phyloP scores from a whole-genome alignment of 2,113 vertebrate genomes.

The Percopsis transmontana region DNA sequence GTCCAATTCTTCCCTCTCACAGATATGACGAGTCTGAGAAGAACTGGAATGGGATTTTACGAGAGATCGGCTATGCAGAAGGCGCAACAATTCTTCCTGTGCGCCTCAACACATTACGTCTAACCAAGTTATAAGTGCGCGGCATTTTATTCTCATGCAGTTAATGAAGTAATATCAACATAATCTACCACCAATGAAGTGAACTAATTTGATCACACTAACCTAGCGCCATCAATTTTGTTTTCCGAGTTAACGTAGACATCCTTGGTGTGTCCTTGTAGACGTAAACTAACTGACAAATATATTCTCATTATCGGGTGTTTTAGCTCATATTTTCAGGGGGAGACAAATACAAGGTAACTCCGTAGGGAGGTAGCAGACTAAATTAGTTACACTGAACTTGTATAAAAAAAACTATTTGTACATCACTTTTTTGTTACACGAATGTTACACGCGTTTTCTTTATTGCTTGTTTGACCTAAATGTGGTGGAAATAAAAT shows the following conservation, averaged over 20 bases:
- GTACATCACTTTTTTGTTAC: slow-evolving; percentile 50
- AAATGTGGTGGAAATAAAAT: slow-evolving; percentile 52
- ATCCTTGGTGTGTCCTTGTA: not conserved
- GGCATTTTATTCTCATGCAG: not conserved
- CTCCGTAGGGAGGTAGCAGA: not conserved
- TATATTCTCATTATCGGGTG: not conserved
- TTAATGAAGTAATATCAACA: slow-evolving; percentile 6
- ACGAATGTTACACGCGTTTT: slow-evolving; percentile 22
- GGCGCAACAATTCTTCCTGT: slow-evolving; percentile 86
- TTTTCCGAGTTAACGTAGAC: no score
- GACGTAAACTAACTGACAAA: not conserved
- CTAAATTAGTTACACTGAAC: not conserved
- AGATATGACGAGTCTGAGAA: slow-evolving; percentile 83
- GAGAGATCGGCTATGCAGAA: slow-evolving; percentile 88
- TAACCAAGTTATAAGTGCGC: slow-evolving; percentile 87
- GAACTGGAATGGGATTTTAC: slow-evolving; percentile 90
- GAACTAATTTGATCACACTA: not conserved
- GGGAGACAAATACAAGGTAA: slow-evolving; percentile 44
- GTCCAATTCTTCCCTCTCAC: slow-evolving; percentile 18
- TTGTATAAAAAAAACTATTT: slow-evolving; percentile 15
- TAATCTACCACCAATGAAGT: not conserved
- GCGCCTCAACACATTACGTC: slow-evolving; percentile 87
- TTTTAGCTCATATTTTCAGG: slow-evolving; percentile 28
- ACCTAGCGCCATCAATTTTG: not conserved
- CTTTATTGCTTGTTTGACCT: slow-evolving; percentile 34